Evolutionary conservation across 2,113 vertebrate species (phyloP), one percentile per base, ranked within the genome.

Genomic region (Oreochromis aureus): DNA sequence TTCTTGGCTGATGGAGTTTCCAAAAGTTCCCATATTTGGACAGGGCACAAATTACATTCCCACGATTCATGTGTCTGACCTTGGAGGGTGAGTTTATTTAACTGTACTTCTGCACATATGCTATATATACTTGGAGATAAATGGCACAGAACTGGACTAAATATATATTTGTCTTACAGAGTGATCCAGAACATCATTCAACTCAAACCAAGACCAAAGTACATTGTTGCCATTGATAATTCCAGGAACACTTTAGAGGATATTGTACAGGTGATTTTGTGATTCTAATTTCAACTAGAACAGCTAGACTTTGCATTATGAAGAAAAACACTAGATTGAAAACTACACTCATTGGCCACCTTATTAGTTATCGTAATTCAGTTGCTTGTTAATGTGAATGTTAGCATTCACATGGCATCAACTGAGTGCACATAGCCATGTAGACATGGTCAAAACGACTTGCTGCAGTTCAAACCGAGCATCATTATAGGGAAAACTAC

Each of bases 61-160:
- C 46, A 95, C 96, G n/a, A 98, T 99, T 93, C 98, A 99, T 32
- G 76, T 99, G 71, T 76, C 90, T 51, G 98, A 99, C 91, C 97
- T 99, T 79, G 98, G 97, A 80, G 92, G 94, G 98, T 99, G 86
- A 90, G 34, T 71, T 48, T 61, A 6, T 78, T 30, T 6, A 12
- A 36, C 27, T n/a, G 1, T 6, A 19, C 3, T 78, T 63, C 8
- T 44, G 55, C 11, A 32, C 27, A 22, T n/a, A 32, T 10, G n/a
- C 10, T 4, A 1, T 73, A 5, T 61, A 19, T 22, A 2, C 22
- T 86, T 12, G 9, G 2, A 36, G 5, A 81, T 71, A 19, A 51
- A 69, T 41, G 5, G 5, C 66, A 30, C 9, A 82, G 3, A 54
- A 5, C 11, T 85, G 32, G 78, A 86, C 32, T 81, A 13, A 39